Conservation (phyloP, 1,140 invertebrate genomes). For the Myzus persicae region DNA sequence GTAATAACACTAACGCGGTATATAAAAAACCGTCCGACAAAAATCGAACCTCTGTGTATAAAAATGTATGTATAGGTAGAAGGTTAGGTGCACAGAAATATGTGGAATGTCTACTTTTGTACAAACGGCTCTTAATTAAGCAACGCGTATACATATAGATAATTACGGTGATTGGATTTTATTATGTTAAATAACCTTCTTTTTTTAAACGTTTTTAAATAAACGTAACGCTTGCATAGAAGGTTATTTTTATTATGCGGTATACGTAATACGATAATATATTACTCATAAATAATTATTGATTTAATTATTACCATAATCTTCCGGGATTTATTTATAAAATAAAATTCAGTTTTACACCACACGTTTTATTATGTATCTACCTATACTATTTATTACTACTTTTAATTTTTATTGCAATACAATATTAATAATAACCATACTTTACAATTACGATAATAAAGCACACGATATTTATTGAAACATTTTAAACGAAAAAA, state of each 20-base stretch:
- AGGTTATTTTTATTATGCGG: background rate
- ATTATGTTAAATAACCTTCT: conserved; percentile 31
- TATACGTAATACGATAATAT: background rate
- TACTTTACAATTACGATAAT: background rate
- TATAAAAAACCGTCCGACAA: background rate
- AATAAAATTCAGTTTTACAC: background rate
- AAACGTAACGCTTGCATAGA: background rate
- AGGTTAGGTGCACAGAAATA: background rate
- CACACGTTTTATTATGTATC: background rate
- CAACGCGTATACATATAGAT: background rate
- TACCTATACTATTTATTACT: background rate
- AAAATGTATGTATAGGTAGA: background rate
- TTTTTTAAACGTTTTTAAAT: conserved; percentile 33
- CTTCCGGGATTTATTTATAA: conserved; percentile 19
- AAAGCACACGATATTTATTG: background rate
- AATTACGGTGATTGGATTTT: conserved; percentile 42
- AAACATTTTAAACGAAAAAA: background rate
- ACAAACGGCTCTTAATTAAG: conserved; percentile 3
- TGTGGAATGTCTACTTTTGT: background rate
- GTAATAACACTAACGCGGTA: background rate
- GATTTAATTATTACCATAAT: conserved; percentile 4
- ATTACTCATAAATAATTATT: conserved; percentile 8
- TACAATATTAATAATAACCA: background rate
- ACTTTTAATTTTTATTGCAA: background rate
- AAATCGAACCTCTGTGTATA: background rate